Evolutionary conservation across 2,888 invertebrate species (phyloP), one percentile per base, ranked within the genome.

Genomic region (Epistrophella euchroma): DNA sequence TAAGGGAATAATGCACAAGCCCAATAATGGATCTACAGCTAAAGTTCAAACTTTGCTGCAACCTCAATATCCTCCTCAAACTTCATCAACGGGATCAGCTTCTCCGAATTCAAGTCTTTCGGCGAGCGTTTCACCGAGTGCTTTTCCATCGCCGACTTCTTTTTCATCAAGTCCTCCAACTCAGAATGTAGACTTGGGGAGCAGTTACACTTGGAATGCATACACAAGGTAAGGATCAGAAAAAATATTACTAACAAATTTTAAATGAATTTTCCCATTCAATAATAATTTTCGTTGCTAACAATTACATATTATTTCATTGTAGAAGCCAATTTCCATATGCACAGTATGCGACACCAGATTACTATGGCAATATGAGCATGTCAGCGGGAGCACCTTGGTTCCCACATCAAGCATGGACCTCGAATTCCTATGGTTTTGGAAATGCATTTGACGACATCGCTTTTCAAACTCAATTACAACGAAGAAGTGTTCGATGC

Each of bases 401-500:
- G 92, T 92, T 92, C 71, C 89, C 92, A 4, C 91, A 92, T 52
- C 92, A 92, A 88, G 82, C 84, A 6, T 92, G 92, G 92, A 90
- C 91, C 4, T 89, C 91, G 2, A 91, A 90, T 60, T 90, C 90
- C 25, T 92, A 91, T 88, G 89, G 92, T 3, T 89, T 90, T 70
- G 92, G 92, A 37, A 91, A 91, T 73, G 88, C 88, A 22, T 91
- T 92, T 25, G 92, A 92, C 15, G 92, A 92, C 74, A 91, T 92
- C 28, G 91, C 92, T 50, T 91, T 91, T 81, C 92, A 92, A 84
- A 81, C 94, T 1, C 94, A 94, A 83, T 93, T 95, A 45, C 95
- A 95, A 87, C 93, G 96, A 0, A 94, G 96, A 80, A 96, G 96
- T 88, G 95, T 95, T 35, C 96, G 96, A 90, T 97, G 96, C 91